Evolutionary conservation across 1,140 invertebrate genomes (phyloP).

Genomic region (Myzus persicae): DNA sequence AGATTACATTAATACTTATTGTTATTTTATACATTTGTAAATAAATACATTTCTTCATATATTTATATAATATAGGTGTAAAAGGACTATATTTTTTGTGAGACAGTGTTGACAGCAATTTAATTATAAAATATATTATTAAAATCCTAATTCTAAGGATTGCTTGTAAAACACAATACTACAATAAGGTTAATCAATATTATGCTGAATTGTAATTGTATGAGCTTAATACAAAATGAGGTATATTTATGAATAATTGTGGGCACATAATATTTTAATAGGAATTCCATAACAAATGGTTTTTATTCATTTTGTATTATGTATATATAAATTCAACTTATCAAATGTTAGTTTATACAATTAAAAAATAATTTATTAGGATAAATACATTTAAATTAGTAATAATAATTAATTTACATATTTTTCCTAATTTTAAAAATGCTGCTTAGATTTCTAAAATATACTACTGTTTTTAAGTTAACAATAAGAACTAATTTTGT

Average conservation of each 20-base stretch:
- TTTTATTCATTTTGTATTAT: not conserved
- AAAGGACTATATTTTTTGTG: not conserved
- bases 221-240: not conserved
- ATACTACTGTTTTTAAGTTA: no score
- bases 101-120: not conserved
- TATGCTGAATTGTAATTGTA: not conserved
- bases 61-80: no score
- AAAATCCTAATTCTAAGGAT: not conserved
- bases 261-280: not conserved
- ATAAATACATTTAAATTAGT: no score
- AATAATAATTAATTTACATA: no score
- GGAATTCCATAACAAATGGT: not conserved
- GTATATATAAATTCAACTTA: not conserved
- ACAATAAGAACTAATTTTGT: no score
- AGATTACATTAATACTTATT: no score
- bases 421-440: no score
- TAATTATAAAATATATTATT: not conserved
- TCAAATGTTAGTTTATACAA: not conserved
- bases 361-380: no score
- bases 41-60: not conserved
- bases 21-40: not conserved
- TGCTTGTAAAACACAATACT: not conserved
- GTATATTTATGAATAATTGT: not conserved
- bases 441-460: no score
- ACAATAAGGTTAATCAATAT: not conserved